Base-by-base conservation (phyloP, 1,140 invertebrate genomes). In the Orchesella cincta region DNA sequence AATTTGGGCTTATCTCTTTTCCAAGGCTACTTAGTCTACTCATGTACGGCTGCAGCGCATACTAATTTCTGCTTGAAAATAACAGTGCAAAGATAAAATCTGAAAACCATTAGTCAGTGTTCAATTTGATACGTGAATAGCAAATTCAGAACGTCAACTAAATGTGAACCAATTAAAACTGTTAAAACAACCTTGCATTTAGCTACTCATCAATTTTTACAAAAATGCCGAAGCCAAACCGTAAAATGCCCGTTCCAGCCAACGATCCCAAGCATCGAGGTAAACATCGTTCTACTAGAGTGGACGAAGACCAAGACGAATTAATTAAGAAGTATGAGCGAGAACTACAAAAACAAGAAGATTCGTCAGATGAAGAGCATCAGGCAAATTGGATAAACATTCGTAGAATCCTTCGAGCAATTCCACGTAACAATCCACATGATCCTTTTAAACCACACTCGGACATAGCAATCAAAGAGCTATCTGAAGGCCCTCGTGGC, bases 361-460 rank as follows among this genome's bases (percentile, higher is more conserved):
- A 71, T 33, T 34, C 67, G 2, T 28, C 67, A 34, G 67, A 71
- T 33, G 67, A 71, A 33, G 67, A 71, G 16, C n/a, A n/a, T n/a
- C n/a, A n/a, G n/a, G 29, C 26, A 5, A 71, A 31, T 18, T 71
- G 67, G 67, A 23, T 71, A 2, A 71, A 71, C 23, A 36, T 71
- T 36, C 29, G 34, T 18, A 8, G 31, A 33, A 71, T 71, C 23
- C 29, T 71, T 8, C 29, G 34, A 8, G 31, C 23, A 8, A 71
- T 71, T 36, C 67, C 67, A 2, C 23, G 67, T 8, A 36, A 71
- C 34, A 71, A 71, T 33, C 67, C 67, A 34, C 14, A 71, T 23
- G 67, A 71, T 33, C 67, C 67, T 23, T 71, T 31, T 23, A 71
- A 71, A 33, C 67, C 67, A 34, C 29, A 71, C 67, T 71, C 67